These are phyloP conservation scores for Actinopyga echinites DNA, from an alignment of 53 echinoderm and acorn worm genomes.

Conservation along the genomic window DNA sequence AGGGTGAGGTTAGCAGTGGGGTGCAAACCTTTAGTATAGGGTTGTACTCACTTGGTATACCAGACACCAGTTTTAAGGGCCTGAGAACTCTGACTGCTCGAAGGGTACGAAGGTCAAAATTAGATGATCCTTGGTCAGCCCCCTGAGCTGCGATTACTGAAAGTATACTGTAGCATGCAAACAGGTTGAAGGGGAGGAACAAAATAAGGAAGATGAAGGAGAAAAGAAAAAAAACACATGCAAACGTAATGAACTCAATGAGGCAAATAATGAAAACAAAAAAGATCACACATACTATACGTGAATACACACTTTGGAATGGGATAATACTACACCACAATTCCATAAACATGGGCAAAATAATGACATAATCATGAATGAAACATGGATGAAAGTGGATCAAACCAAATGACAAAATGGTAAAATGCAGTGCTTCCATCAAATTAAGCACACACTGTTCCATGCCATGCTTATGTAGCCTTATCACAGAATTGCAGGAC, in stretches of 20 bases:
- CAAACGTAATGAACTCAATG: slow-evolving; percentile 5
- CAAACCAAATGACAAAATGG: too few relatives aligned
- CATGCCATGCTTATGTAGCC: too few relatives aligned
- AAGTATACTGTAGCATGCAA: slow-evolving; percentile 44
- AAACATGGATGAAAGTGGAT: too few relatives aligned
- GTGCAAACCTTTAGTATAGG: slow-evolving; percentile 37
- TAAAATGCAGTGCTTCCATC: too few relatives aligned
- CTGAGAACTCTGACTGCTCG: slow-evolving; percentile 88
- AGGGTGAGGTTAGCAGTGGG: slow-evolving; percentile 11
- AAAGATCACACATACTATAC: too few relatives aligned
- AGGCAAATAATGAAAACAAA: not conserved
- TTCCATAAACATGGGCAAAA: too few relatives aligned
- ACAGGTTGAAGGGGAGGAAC: slow-evolving; percentile 14
- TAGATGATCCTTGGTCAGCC: slow-evolving; percentile 4
- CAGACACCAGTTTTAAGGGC: slow-evolving; percentile 94
- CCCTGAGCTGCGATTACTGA: slow-evolving; percentile 39
- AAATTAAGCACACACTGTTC: too few relatives aligned
- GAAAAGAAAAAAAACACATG: slow-evolving; percentile 24
- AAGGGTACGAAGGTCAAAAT: slow-evolving; percentile 75
- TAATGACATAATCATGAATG: too few relatives aligned
- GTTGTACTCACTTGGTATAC: slow-evolving; percentile 84
- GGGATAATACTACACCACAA: too few relatives aligned
- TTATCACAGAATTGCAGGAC: too few relatives aligned
- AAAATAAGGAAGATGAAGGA: slow-evolving; percentile 18
- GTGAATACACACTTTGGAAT: too few relatives aligned